Evolutionary conservation across 2,888 invertebrate species (phyloP), one percentile per base, ranked within the genome.

Genomic region (Rhingia campestris): DNA sequence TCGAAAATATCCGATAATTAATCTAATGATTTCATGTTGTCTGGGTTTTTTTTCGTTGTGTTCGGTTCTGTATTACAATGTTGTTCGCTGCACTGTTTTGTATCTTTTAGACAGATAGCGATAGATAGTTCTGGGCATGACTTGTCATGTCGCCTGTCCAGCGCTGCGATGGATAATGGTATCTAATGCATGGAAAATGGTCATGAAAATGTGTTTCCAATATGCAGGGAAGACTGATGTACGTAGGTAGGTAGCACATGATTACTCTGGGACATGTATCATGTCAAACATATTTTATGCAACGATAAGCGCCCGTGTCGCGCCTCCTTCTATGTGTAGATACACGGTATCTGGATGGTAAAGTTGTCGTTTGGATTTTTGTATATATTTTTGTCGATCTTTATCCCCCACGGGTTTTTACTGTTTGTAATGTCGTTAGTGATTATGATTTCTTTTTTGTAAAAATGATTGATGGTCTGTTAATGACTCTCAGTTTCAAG

Each of bases 341-440:
- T 58, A 10, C 32, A 10, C n/a, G 6, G 43, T 61, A 33, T 45
- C 32, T 61, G 22, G 49, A 35, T 49, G 14, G 56, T n/a, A 58
- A 35, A 41, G 39, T 69, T 69, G 54, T 33, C 69, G 58, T 47
- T 22, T 32, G 22, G 22, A 22, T 22, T 22, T 22, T 22, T 22
- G 22, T 22, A 2, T 22, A 4, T 22, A 39, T 41, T 63, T 43
- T 9, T n/a, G 30, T 51, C 37, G n/a, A 64, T 45, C 59, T 58
- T 61, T 56, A 59, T 43, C 37, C 73, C 75, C 69, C 51, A 75
- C 14, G 63, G 73, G 58, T 61, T 72, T 69, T 51, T 61, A 63
- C 79, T 69, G 79, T 79, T 84, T 84, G 79, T 79, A 64, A 84
- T 80, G 84, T 84, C 84, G 84, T 84, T 84, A 84, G 80, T 80